phyloP scores from a whole-genome alignment of 1,140 invertebrate species.

The Drosophila suzukii region DNA sequence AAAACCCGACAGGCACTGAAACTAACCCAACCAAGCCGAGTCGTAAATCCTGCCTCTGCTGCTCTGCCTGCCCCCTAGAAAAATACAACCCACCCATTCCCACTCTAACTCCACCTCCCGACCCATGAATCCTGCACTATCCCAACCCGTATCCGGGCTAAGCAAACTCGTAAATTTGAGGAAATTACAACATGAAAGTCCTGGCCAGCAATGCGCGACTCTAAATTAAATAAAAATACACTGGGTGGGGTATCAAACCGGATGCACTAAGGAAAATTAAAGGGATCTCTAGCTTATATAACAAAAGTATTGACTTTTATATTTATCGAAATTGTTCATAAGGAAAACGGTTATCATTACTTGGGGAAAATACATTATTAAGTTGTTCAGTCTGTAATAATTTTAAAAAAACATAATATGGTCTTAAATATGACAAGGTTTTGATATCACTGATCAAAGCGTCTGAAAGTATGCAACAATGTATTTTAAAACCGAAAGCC shows the following conservation, averaged over 20 bases:
- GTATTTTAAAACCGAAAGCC: too few species aligned
- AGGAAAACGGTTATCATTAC: too few species aligned
- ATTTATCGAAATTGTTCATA: too few species aligned
- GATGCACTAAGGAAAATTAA: conserved; percentile 1
- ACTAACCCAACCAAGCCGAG: conserved; percentile 57
- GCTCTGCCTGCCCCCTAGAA: conserved; percentile 19
- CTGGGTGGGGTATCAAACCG: conserved; percentile 14
- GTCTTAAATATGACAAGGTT: too few species aligned
- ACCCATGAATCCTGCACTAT: conserved; percentile 1
- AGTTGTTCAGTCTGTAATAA: too few species aligned
- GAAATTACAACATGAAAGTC: conserved; percentile 81
- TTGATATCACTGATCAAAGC: too few species aligned
- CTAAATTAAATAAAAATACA: conserved; percentile 78
- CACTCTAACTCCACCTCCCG: too few species aligned
- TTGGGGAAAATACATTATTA: too few species aligned
- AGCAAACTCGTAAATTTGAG: conserved; percentile 77
- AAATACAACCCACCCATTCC: conserved; percentile 19
- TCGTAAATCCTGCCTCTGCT: conserved; percentile 65
- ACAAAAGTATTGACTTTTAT: too few species aligned
- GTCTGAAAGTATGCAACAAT: too few species aligned
- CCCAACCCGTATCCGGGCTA: conserved; percentile 42
- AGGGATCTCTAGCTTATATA: too few species aligned
- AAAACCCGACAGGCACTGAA: conserved; percentile 35
- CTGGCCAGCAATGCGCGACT: conserved; percentile 53
- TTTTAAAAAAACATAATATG: too few species aligned